These are phyloP conservation scores for Palythoa heliodiscus DNA, from an alignment of 92 coral and sea anemone species.

Conservation along the genomic window DNA sequence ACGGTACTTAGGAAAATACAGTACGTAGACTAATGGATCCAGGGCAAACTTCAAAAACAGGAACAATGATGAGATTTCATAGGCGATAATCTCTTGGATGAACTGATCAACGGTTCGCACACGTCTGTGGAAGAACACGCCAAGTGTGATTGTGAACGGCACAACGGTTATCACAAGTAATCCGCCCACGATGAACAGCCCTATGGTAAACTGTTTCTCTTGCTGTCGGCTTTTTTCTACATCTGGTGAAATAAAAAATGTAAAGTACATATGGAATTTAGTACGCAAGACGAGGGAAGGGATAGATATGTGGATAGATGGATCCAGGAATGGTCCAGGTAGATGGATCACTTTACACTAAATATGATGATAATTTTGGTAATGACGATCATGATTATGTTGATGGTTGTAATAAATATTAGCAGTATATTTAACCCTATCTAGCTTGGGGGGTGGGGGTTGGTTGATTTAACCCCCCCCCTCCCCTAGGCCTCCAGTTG, in stretches of 20 bases:
- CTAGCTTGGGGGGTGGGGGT: too few relatives aligned
- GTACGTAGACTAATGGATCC: slow-evolving; percentile 73
- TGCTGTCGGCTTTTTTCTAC: slow-evolving; percentile 49
- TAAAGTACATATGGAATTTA: too few relatives aligned
- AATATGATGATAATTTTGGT: too few relatives aligned
- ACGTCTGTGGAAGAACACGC: slow-evolving; percentile 23
- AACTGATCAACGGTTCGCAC: neutral
- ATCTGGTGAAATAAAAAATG: neutral
- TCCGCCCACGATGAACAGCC: slow-evolving; percentile 65
- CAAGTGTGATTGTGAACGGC: slow-evolving; percentile 60
- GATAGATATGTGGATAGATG: neutral
- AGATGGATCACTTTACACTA: neutral
- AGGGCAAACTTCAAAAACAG: slow-evolving; percentile 64
- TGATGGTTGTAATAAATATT: too few relatives aligned
- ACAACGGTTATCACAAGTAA: slow-evolving; percentile 67
- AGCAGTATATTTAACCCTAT: too few relatives aligned
- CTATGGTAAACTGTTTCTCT: slow-evolving; percentile 72
- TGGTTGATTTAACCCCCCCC: too few relatives aligned
- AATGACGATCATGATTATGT: too few relatives aligned
- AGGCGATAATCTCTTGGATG: slow-evolving; percentile 41
- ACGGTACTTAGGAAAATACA: slow-evolving; percentile 72
- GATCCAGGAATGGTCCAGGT: neutral
- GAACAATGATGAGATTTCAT: slow-evolving; percentile 46
- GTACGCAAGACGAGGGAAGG: neutral
- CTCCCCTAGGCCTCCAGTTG: too few relatives aligned